A percentile compares a stretch with the other conserved stretches of the same genome.
Evolutionary conservation across 2,888 invertebrate genomes (phyloP).

Genomic region (Panopea generosa): DNA sequence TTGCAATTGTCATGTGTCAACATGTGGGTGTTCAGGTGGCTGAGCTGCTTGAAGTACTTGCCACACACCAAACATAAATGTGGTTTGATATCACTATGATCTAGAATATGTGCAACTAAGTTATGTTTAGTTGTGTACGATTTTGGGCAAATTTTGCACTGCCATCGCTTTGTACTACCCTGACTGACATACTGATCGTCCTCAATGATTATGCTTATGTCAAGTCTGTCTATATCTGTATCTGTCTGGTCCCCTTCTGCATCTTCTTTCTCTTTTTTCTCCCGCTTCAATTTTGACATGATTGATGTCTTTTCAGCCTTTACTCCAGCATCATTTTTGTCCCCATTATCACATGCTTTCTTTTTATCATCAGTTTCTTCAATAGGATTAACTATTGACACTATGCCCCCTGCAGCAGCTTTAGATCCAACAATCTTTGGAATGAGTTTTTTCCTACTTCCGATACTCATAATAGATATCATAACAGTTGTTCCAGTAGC

Average conservation of each 20-base stretch:
- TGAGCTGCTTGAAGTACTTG: constrained; percentile 84
- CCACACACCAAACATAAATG: constrained; percentile 84
- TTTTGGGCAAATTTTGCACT: constrained; percentile 83
- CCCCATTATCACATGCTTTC: not conserved
- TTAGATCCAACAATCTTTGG: constrained; percentile 52
- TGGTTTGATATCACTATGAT: constrained; percentile 84
- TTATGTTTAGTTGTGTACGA: constrained; percentile 85
- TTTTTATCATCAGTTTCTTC: constrained; percentile 14
- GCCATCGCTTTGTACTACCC: constrained; percentile 83
- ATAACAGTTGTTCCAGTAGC: constrained; percentile 74
- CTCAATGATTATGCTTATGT: constrained; percentile 81
- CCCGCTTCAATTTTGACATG: constrained; percentile 53
- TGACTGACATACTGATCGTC: constrained; percentile 81
- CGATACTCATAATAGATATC: constrained; percentile 75
- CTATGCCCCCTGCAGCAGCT: constrained; percentile 60
- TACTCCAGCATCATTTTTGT: constrained; percentile 21
- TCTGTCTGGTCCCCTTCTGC: constrained; percentile 27
- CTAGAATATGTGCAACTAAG: constrained; percentile 83
- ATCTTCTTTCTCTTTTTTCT: constrained; percentile 15
- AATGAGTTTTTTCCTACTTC: constrained; percentile 47
- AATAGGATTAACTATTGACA: constrained; percentile 56
- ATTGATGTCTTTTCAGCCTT: constrained; percentile 43
- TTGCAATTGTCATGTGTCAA: constrained; percentile 83
- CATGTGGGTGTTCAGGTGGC: constrained; percentile 84
- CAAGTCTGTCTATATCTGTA: constrained; percentile 71